A percentile compares a stretch with the other conserved stretches of the same genome.
Conservation (phyloP, 2,113 vertebrate species). For the Siniperca knerii region DNA sequence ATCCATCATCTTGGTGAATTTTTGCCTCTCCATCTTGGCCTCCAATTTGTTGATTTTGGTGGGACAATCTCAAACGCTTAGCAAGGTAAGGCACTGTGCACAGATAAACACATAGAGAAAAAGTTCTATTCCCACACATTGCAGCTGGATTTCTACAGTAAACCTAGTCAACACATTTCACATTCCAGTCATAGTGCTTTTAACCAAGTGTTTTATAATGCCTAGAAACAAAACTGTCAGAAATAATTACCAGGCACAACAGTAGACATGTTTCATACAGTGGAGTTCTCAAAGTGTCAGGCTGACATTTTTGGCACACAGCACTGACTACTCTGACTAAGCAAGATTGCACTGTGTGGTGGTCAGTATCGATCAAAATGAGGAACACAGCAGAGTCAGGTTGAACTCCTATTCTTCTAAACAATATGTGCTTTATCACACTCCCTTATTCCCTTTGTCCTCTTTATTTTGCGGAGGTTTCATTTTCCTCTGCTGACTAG, state of each 20-base stretch:
- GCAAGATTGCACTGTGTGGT: constrained; percentile 39
- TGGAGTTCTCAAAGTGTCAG: constrained; percentile 34
- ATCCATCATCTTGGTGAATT: constrained; percentile 98
- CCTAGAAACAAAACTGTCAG: constrained; percentile 6
- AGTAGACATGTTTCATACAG: background rate
- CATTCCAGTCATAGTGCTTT: background rate
- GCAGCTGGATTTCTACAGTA: background rate
- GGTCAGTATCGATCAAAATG: constrained; percentile 47
- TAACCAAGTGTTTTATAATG: background rate
- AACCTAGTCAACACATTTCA: background rate
- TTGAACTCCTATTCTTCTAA: constrained; percentile 5
- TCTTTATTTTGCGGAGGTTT: constrained; percentile 38
- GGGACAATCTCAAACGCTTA: constrained; percentile 97
- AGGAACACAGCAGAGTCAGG: background rate
- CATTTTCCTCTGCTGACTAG: constrained; percentile 25
- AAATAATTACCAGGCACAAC: background rate
- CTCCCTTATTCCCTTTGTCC: constrained; percentile 12
- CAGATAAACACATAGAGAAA: background rate
- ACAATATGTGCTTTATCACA: constrained; percentile 8
- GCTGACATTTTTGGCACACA: constrained; percentile 32
- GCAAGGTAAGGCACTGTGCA: constrained; percentile 89
- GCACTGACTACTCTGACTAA: constrained; percentile 43
- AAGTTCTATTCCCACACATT: background rate
- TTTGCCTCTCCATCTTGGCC: constrained; percentile 97
- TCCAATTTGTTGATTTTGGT: constrained; percentile 98